phyloP scores from a whole-genome alignment of 2,888 invertebrate species.

The Diabrotica balteata region DNA sequence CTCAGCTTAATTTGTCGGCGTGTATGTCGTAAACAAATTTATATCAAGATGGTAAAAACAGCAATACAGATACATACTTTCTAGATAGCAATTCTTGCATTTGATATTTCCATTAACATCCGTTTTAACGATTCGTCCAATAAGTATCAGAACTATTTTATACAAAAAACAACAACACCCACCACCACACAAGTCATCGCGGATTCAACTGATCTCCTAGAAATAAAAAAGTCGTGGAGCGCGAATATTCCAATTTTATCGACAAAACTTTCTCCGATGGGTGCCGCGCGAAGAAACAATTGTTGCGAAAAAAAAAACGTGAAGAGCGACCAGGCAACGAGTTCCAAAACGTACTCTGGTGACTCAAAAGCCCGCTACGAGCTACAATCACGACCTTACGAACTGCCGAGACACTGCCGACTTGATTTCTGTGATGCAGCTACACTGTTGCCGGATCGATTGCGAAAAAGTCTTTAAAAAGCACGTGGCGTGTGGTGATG shows the following conservation, averaged over 20 bases:
- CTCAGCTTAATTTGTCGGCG: too few relatives aligned
- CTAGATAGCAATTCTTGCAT: neutral
- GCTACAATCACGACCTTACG: conserved; percentile 15
- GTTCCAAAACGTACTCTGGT: neutral
- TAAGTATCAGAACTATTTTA: neutral
- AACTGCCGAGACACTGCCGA: conserved; percentile 13
- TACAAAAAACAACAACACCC: neutral
- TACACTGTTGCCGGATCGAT: conserved; percentile 9
- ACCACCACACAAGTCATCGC: neutral
- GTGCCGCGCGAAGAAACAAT: too few relatives aligned
- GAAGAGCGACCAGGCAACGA: neutral
- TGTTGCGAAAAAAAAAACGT: conserved; percentile 2
- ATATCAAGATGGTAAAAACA: neutral
- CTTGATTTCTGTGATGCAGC: conserved; percentile 15
- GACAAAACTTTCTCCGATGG: conserved; percentile 6
- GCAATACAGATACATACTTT: neutral
- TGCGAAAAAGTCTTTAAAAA: neutral
- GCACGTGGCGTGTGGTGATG: neutral
- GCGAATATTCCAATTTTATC: conserved; percentile 5
- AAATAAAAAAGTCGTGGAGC: neutral
- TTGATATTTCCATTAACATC: neutral
- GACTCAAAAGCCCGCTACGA: neutral
- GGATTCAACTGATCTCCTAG: neutral
- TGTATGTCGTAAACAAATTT: too few relatives aligned
- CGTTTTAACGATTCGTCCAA: too few relatives aligned